Percentiles rank a stretch among this genome's conserved stretches.
phyloP scores from a whole-genome alignment of 2,113 vertebrate genomes.

The Falcunculus frontatus region DNA sequence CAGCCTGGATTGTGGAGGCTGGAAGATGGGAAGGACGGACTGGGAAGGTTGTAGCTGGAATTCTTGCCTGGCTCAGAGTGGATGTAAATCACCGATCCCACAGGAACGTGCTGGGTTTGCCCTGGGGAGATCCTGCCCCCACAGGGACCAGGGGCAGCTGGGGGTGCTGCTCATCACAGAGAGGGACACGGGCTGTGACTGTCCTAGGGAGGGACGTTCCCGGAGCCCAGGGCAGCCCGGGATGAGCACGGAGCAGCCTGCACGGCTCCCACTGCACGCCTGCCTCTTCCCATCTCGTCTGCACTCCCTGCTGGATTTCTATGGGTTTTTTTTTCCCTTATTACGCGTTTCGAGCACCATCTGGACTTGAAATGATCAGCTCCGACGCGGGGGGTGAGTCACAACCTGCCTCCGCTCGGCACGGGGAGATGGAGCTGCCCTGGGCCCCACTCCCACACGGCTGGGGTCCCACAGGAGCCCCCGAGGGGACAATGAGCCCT shows the following conservation, averaged over 20 bases:
- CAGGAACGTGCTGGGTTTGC: rapidly evolving
- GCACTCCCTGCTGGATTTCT: background rate
- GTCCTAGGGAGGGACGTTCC: background rate
- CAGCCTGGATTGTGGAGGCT: background rate
- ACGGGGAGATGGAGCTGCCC: rapidly evolving
- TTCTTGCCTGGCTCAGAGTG: background rate
- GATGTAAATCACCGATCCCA: background rate
- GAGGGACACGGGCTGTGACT: background rate
- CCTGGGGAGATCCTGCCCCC: background rate
- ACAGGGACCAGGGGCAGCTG: background rate
- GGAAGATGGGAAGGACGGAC: background rate
- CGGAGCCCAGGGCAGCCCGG: rapidly evolving
- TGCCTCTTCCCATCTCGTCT: background rate
- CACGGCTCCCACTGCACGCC: background rate
- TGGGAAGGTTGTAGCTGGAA: background rate
- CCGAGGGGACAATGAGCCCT: rapidly evolving
- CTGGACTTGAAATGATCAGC: slow-evolving; percentile 42
- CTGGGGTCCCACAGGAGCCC: background rate
- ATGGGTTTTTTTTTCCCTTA: background rate
- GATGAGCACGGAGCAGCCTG: background rate
- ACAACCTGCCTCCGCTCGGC: background rate
- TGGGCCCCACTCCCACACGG: rapidly evolving
- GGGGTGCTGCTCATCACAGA: background rate
- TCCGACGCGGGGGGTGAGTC: background rate
- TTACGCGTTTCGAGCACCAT: background rate